phyloP scores from a whole-genome alignment of 2,888 invertebrate species.

The Sussaba pulchella region DNA sequence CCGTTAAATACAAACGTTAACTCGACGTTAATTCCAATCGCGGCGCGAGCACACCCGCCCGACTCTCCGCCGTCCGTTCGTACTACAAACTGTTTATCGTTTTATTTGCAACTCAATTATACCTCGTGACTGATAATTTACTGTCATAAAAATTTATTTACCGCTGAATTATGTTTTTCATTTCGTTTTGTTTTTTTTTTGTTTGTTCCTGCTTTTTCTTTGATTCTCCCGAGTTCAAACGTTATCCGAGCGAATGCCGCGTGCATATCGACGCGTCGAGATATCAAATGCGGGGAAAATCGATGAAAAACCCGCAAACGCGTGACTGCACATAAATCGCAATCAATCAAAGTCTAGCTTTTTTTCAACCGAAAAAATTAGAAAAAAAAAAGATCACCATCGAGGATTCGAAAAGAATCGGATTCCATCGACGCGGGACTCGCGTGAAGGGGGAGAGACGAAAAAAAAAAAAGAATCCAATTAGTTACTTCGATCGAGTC shows the following conservation, averaged over 20 bases:
- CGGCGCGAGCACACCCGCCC: background rate
- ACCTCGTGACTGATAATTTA: too few species aligned
- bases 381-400: background rate
- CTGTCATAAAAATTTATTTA: background rate
- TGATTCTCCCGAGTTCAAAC: too few species aligned
- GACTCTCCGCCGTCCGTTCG: slow-evolving; percentile 1
- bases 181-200: background rate
- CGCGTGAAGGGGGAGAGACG: background rate
- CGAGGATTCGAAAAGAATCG: slow-evolving; percentile 20
- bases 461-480: slow-evolving; percentile 30
- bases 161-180: background rate
- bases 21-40: slow-evolving; percentile 54
- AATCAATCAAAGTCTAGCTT: slow-evolving; percentile 10
- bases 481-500: slow-evolving; percentile 52
- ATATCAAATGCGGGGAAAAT: slow-evolving; percentile 2
- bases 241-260: background rate
- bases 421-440: slow-evolving; percentile 20
- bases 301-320: slow-evolving; percentile 4
- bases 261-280: background rate
- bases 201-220: too few species aligned
- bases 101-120: background rate
- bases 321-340: background rate
- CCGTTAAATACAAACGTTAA: slow-evolving; percentile 59
- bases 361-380: slow-evolving; percentile 10
- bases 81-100: background rate